These are phyloP conservation scores for Otus sunia DNA, from an alignment of 2,113 vertebrate genomes.

Conservation along the genomic window DNA sequence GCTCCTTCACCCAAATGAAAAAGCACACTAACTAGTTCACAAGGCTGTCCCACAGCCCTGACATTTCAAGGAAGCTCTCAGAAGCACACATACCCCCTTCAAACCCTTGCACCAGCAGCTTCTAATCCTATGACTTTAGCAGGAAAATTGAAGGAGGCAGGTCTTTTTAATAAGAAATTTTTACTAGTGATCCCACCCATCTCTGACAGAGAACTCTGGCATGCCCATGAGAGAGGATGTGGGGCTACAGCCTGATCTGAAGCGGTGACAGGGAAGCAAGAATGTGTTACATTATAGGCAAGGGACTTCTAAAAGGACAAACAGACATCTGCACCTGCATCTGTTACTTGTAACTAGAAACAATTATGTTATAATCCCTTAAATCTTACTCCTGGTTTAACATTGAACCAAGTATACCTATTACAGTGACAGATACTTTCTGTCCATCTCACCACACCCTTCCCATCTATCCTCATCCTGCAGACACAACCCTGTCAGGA, in stretches of 20 bases:
- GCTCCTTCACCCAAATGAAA: background rate
- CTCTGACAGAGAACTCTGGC: background rate
- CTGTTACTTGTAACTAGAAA: background rate
- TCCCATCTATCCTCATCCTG: background rate
- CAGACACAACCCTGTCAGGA: background rate
- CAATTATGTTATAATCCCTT: background rate
- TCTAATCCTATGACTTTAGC: background rate
- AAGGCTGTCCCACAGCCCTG: background rate
- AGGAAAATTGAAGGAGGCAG: background rate
- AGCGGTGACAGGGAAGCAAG: background rate
- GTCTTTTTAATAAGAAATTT: background rate
- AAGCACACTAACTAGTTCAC: background rate
- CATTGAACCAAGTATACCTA: background rate
- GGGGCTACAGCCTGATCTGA: background rate
- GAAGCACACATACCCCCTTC: background rate
- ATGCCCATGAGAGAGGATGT: background rate
- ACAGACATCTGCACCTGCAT: rapidly evolving
- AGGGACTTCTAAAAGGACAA: background rate
- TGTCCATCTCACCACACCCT: background rate
- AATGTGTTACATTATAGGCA: background rate
- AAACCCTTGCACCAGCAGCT: background rate
- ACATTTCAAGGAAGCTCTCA: background rate
- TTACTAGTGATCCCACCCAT: background rate
- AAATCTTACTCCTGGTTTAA: background rate
- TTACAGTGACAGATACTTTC: background rate